Evolutionary conservation across 2,113 vertebrate genomes (phyloP).

Genomic region (Apteryx owenii): DNA sequence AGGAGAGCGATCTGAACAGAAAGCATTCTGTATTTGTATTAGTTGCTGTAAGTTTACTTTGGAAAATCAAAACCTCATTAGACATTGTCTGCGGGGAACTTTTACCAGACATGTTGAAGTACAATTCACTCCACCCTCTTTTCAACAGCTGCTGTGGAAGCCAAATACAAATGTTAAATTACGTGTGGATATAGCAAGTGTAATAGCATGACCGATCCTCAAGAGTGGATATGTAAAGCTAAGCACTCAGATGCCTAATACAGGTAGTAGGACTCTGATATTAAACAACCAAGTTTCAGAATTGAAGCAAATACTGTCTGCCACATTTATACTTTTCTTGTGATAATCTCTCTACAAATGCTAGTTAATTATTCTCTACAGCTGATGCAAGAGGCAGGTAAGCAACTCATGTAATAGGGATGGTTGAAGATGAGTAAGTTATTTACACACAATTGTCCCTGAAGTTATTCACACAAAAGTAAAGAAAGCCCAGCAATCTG

Average conservation of each 20-base stretch:
- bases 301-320: background rate
- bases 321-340: background rate
- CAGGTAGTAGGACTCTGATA: background rate
- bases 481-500: background rate
- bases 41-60: slow-evolving; percentile 35
- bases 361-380: background rate
- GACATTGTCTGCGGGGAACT: slow-evolving; percentile 29
- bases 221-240: background rate
- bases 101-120: slow-evolving; percentile 22
- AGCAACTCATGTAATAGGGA: accelerated
- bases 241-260: background rate
- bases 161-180: background rate
- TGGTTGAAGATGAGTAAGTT: background rate
- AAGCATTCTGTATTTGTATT: background rate
- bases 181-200: background rate
- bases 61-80: slow-evolving; percentile 10
- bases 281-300: background rate
- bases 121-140: slow-evolving; percentile 19
- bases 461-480: accelerated
- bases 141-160: background rate
- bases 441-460: background rate
- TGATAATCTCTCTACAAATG: accelerated
- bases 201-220: background rate
- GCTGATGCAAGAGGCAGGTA: background rate
- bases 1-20: background rate